phyloP scores from a whole-genome alignment of 2,113 vertebrate genomes.

The Corythoichthys haematopterus region DNA sequence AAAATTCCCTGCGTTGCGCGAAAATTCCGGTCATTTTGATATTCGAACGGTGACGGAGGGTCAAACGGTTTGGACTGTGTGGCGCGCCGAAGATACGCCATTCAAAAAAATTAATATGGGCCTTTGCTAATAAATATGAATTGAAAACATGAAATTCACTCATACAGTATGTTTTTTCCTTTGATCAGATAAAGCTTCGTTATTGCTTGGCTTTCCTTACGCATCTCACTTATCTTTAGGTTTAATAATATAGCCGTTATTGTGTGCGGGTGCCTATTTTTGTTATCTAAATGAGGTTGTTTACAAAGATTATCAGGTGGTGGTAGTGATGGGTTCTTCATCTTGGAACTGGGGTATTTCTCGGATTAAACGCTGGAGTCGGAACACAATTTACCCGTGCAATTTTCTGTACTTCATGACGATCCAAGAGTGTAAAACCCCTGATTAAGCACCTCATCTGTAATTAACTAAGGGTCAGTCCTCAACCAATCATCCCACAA shows the following conservation, averaged over 20 bases:
- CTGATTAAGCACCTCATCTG: conserved; percentile 40
- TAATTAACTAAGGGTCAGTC: conserved; percentile 53
- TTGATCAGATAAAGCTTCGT: conserved; percentile 38
- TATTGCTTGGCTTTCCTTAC: conserved; percentile 41
- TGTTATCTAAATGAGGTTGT: conserved; percentile 50
- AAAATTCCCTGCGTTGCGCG: too few species aligned
- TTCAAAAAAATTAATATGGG: neutral
- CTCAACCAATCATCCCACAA: conserved; percentile 43
- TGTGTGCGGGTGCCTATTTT: conserved; percentile 42
- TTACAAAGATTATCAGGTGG: conserved; percentile 47
- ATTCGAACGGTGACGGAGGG: too few species aligned
- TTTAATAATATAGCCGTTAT: conserved; percentile 71
- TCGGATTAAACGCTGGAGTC: neutral
- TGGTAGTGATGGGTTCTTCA: neutral
- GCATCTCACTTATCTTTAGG: conserved; percentile 62
- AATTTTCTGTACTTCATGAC: neutral
- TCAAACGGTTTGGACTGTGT: too few species aligned
- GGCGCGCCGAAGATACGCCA: too few species aligned
- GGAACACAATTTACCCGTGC: too few species aligned
- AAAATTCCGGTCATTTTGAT: too few species aligned
- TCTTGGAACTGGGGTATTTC: conserved; percentile 7
- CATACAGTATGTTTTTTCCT: conserved; percentile 24
- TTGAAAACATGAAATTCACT: neutral
- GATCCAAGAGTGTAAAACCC: conserved; percentile 12
- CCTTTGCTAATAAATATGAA: too few species aligned